Evolutionary conservation across 1,140 invertebrate species (phyloP), one percentile per base, ranked within the genome.

Genomic region (Telenomus remus): DNA sequence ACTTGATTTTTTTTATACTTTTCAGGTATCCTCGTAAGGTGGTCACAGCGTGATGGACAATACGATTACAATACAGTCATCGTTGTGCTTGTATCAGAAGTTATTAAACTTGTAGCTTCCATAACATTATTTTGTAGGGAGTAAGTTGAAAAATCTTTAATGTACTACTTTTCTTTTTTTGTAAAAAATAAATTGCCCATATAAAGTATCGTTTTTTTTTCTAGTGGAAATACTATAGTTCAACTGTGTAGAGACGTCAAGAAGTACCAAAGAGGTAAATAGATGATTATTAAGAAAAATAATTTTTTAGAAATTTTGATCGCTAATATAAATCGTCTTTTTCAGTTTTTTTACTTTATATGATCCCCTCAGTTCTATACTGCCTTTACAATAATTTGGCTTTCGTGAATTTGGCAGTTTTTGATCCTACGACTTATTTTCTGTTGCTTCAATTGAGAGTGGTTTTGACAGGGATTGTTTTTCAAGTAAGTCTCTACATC

Each of bases 401-500:
- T 9, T 99, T 97, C 89, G 90, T 95, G 14, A 98, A 98, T 89
- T 88, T 98, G 68, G 92, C 94, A 13, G 91, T 90, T 15, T 98
- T 97, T 89, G 97, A 98, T 85, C 96, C 97, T 5, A 98, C 97
- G 7, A 97, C 96, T 7, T 98, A 99, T 82, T 97, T 95, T 85
- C 88, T 98, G 16, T 88, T 98, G n/a, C 89, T 99, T 6, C 97
- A 99, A 88, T 91, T 98, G 54, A 89, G 97, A 80, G 96, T 98
- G 19, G 95, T 98, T 16, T 89, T 98, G 1, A 98, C 96, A 35
- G 97, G 96, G 51, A 89, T 98, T 68, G 89, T 98, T 27, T 98
- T 97, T 89, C 96, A 98, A 91, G 95, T 97, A 90, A 81, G 56
- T 61, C 8, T 39, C n/a, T n/a, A n/a, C n/a, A n/a, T n/a, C 10